phyloP scores from a whole-genome alignment of 2,797 vertebrate species.

The Galagoides demidoff region DNA sequence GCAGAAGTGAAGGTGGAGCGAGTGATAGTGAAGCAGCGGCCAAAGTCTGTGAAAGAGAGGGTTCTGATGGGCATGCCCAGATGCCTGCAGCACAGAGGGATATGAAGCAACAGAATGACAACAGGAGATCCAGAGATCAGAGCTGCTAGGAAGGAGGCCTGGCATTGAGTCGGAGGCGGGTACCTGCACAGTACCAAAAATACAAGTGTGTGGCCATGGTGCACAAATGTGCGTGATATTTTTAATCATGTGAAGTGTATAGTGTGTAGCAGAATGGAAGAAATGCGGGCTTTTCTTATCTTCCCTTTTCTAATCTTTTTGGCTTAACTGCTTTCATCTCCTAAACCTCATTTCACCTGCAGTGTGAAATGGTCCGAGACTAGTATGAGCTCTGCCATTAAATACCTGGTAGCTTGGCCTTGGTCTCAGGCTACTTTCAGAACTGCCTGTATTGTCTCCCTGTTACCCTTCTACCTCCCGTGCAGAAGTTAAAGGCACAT shows the following conservation, averaged over 20 bases:
- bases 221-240: neutral
- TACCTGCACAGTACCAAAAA: neutral
- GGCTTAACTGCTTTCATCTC: slow-evolving; percentile 27
- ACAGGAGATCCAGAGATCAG: neutral
- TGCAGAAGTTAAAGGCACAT: slow-evolving; percentile 74
- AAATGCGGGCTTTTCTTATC: neutral
- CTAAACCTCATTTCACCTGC: neutral
- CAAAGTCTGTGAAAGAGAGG: neutral
- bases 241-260: neutral
- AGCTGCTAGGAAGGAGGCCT: neutral
- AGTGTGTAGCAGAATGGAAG: neutral
- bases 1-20: no score
- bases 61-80: neutral
- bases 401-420: slow-evolving; percentile 54
- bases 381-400: neutral
- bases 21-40: neutral
- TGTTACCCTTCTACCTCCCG: slow-evolving; percentile 44
- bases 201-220: neutral
- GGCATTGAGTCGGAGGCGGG: neutral
- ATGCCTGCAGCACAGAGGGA: neutral
- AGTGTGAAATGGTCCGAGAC: slow-evolving; percentile 42
- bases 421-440: slow-evolving; percentile 48
- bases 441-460: slow-evolving; percentile 28
- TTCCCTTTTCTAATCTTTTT: neutral
- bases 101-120: neutral